Evolutionary conservation across 2,113 vertebrate species (phyloP).

Genomic region (Anhinga anhinga): DNA sequence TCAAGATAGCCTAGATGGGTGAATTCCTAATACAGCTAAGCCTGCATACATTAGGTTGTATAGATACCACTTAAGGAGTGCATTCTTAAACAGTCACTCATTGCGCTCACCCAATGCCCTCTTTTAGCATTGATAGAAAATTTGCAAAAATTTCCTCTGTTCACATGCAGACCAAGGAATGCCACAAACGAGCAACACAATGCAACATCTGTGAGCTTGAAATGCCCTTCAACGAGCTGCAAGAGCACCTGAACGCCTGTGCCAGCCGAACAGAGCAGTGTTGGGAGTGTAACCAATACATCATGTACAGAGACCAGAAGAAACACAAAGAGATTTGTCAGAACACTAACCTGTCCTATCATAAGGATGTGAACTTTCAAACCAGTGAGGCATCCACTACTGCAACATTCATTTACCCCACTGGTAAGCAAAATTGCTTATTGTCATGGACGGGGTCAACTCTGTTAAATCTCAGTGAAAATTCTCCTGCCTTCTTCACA

Average conservation of each 20-base stretch:
- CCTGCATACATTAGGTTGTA: background rate
- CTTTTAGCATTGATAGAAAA: background rate
- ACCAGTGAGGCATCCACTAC: background rate
- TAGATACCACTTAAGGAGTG: background rate
- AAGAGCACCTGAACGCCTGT: constrained; percentile 68
- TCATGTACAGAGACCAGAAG: constrained; percentile 58
- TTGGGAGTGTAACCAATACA: constrained; percentile 66
- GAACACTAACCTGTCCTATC: background rate
- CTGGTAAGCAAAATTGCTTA: background rate
- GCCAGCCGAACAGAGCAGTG: constrained; percentile 74
- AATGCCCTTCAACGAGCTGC: constrained; percentile 58
- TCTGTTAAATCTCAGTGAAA: background rate
- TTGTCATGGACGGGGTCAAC: background rate
- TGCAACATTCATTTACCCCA: background rate
- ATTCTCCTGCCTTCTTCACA: background rate
- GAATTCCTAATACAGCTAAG: background rate
- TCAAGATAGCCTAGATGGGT: background rate
- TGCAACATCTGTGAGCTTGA: constrained; percentile 79
- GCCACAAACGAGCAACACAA: constrained; percentile 30
- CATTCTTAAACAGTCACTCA: background rate
- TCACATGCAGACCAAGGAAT: constrained; percentile 67
- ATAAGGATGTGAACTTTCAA: background rate
- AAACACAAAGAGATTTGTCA: constrained; percentile 63
- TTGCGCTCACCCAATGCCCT: background rate
- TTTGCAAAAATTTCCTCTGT: background rate